These are phyloP conservation scores for Dolomedes plantarius DNA, from an alignment of 2,888 invertebrate species.

Conservation along the genomic window DNA sequence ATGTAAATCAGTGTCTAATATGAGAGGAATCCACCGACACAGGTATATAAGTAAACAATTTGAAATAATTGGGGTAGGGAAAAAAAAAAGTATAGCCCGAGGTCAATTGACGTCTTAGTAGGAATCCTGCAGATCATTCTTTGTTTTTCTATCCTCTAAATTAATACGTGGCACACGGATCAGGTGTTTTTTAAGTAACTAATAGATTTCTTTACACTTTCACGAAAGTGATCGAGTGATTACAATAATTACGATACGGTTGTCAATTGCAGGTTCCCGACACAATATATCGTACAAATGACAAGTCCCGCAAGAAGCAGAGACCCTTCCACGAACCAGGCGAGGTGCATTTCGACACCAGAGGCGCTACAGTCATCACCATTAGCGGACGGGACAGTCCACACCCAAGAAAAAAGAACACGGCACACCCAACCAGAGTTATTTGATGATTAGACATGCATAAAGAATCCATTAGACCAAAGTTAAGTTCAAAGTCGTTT, in stretches of 20 bases:
- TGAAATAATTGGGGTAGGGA: too few species aligned
- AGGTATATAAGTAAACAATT: too few species aligned
- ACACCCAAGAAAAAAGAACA: slow-evolving; percentile 32
- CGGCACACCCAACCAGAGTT: slow-evolving; percentile 27
- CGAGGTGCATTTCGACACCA: neutral
- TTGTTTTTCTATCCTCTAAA: neutral
- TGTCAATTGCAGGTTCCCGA: slow-evolving; percentile 18
- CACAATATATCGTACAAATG: slow-evolving; percentile 19
- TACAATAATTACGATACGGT: neutral
- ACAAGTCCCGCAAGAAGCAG: slow-evolving; percentile 7
- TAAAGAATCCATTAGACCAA: slow-evolving; percentile 11
- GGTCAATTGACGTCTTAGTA: too few species aligned
- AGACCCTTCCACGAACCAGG: neutral
- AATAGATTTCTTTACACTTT: neutral
- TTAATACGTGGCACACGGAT: neutral
- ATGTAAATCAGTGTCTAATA: too few species aligned
- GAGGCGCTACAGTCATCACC: slow-evolving; percentile 23
- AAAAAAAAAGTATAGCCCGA: too few species aligned
- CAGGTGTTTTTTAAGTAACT: neutral
- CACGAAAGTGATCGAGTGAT: neutral
- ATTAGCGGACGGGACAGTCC: slow-evolving; percentile 30
- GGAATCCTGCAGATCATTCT: too few species aligned
- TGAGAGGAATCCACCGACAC: too few species aligned
- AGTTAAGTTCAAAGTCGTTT: neutral
- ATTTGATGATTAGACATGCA: slow-evolving; percentile 1